Percentiles rank a stretch among this genome's conserved stretches.
phyloP scores from a whole-genome alignment of 2,113 vertebrate genomes.

The Chloropsis cyanopogon region DNA sequence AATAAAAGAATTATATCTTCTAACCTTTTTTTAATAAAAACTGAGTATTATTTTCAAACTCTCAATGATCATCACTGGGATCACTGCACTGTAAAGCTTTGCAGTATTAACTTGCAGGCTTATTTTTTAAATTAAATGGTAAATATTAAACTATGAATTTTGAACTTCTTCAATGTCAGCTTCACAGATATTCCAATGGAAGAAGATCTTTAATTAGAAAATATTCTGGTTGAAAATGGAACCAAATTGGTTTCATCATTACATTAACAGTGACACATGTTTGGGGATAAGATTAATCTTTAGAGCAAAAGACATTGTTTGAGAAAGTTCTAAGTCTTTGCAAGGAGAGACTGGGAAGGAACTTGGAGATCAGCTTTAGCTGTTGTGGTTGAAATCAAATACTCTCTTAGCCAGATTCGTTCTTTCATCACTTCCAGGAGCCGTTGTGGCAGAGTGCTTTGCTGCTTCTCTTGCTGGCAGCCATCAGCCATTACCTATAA shows the following conservation, averaged over 20 bases:
- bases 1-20: not conserved
- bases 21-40: not conserved
- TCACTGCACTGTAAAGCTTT: not conserved
- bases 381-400: slow-evolving; percentile 32
- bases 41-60: not conserved
- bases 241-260: not conserved
- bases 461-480: slow-evolving; percentile 34
- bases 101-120: not conserved
- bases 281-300: not conserved
- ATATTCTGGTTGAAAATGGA: not conserved
- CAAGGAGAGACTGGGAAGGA: not conserved
- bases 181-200: not conserved
- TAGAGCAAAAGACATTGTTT: not conserved
- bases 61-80: not conserved
- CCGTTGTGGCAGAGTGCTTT: not conserved
- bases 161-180: not conserved
- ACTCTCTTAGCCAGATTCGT: slow-evolving; percentile 38
- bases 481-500: not conserved
- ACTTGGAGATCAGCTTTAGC: not conserved
- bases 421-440: slow-evolving; percentile 51
- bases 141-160: not conserved
- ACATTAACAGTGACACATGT: not conserved
- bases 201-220: not conserved
- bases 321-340: not conserved
- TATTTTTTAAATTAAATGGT: not conserved